Conservation (phyloP, 2,113 vertebrate species). For the Leptodactylus fuscus region DNA sequence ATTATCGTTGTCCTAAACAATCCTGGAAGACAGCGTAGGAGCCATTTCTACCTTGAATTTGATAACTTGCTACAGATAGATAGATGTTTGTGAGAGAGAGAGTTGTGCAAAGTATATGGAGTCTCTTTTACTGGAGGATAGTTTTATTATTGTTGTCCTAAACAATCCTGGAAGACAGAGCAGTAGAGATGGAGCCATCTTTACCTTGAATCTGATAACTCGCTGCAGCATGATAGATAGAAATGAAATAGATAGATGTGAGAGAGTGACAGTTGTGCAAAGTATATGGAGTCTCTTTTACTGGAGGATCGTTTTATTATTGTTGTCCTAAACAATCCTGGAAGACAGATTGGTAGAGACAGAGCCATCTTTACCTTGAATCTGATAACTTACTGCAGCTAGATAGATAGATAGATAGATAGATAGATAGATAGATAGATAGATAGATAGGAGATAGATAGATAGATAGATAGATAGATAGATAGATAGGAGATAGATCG, state of each 20-base stretch:
- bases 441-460: neutral
- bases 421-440: neutral
- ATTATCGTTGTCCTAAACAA: neutral
- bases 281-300: neutral
- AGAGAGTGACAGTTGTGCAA: too few species aligned
- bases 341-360: neutral
- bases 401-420: slow-evolving; percentile 3
- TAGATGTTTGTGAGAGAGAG: too few species aligned
- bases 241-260: too few species aligned
- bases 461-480: slow-evolving; percentile 7
- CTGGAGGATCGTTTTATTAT: neutral
- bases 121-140: neutral
- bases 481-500: too few species aligned
- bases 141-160: neutral
- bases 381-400: too few species aligned
- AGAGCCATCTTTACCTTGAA: too few species aligned
- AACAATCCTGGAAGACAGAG: neutral
- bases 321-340: neutral
- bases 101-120: neutral
- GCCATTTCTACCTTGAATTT: too few species aligned
- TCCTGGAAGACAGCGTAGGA: neutral
- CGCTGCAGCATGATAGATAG: too few species aligned
- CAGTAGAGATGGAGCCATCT: too few species aligned
- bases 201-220: too few species aligned
- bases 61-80: too few species aligned